Percentiles rank a stretch among this genome's conserved stretches.
These are phyloP conservation scores for Alouatta palliata DNA, from an alignment of 2,113 vertebrate genomes.

Conservation along the genomic window DNA sequence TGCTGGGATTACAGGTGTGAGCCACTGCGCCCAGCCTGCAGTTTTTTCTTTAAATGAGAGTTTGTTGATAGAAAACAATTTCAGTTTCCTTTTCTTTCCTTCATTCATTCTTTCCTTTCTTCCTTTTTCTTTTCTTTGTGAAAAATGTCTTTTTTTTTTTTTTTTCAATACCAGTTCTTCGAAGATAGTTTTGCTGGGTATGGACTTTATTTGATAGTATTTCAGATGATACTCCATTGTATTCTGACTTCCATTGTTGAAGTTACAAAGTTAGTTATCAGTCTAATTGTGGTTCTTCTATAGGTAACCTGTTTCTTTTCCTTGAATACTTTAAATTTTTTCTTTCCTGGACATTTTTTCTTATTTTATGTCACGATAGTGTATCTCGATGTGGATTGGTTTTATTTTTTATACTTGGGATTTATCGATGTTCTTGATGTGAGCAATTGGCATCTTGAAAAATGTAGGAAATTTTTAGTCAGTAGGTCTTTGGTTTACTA, in stretches of 20 bases:
- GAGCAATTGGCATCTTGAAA: not conserved
- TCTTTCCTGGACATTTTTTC: not conserved
- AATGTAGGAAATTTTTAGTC: not conserved
- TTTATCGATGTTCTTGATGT: not conserved
- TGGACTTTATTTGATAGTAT: not conserved
- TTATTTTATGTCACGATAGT: not conserved
- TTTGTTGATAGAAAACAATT: not conserved
- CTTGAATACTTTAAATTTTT: not conserved
- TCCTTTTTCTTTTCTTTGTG: not conserved
- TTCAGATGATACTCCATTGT: not conserved
- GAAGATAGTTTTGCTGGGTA: not conserved
- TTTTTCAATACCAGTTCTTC: not conserved
- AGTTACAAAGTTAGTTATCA: not conserved
- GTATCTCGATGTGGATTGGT: not conserved
- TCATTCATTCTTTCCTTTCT: not conserved
- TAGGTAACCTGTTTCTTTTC: not conserved
- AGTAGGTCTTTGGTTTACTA: not conserved
- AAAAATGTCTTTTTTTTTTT: not conserved
- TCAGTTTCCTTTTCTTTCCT: not conserved
- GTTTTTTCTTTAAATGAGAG: not conserved
- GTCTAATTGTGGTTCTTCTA: not conserved
- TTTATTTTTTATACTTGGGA: not conserved
- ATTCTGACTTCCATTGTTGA: not conserved
- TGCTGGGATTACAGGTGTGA: too few relatives aligned
- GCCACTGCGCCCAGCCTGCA: not conserved